Evolutionary conservation across 1,140 invertebrate genomes (phyloP), one percentile per base, ranked within the genome.

Genomic region (Solenopsis invicta): DNA sequence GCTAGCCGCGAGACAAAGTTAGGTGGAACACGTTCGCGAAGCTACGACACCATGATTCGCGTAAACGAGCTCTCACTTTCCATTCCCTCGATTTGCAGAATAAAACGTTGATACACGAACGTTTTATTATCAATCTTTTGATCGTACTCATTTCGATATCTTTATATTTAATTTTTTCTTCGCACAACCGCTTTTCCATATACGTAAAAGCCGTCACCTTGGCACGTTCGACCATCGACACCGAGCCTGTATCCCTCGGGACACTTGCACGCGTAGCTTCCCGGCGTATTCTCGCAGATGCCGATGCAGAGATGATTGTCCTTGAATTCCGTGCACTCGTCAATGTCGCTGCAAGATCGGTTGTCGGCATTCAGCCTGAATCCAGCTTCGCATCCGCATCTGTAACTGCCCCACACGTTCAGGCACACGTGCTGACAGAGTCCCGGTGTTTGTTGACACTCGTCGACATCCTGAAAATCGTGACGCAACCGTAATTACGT

Each of bases 201-300:
- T 48, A 48, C 16, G 34, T 37, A 34, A 13, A 8, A 16, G 54
- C 50, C 1, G 2, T 80, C 95, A 98, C 97, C 98, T 94, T 97
- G 96, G 90, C 98, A 99, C 29, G 97, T 97, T 66, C 97, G 95
- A 24, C 96, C 96, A 92, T 98, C 98, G 8, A 95, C 91, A 0
- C 96, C 96, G 4, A 98, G 95, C 29, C 95, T 96, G 94, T 99
- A 99, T 0, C 99, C 99, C 4, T 96, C 94, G 0, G 99, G 99
- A 95, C 99, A 99, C 13, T 96, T 95, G 94, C 99, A 99, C 62
- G 96, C 95, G 93, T 98, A 99, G 59, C 97, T 98, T 5, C 99
- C 99, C 0, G 97, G 97, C 1, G 97, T 97, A 93, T 99, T 99
- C 9, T 98, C 96, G 93, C 98, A 99, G n/a, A 96, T 96, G 0